Evolutionary conservation across 2,113 vertebrate genomes (phyloP).

Genomic region (Clarias magur): DNA sequence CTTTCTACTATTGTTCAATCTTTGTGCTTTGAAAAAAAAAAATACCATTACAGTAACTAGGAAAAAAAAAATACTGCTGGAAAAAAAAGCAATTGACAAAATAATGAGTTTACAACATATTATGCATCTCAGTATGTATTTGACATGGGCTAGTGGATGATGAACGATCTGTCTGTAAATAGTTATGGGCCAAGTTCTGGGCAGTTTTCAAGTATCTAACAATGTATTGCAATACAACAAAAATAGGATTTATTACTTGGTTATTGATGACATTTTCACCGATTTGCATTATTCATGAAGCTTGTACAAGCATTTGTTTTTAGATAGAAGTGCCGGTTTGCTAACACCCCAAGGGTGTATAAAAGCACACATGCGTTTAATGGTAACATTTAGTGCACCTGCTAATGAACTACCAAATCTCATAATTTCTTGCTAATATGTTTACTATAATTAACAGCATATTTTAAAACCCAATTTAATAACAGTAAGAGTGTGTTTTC

Average conservation of each 20-base stretch:
- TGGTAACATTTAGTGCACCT: not conserved
- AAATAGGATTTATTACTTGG: not conserved
- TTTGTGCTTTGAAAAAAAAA: not conserved
- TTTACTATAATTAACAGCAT: not conserved
- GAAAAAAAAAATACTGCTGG: not conserved
- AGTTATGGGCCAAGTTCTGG: not conserved
- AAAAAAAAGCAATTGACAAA: not conserved
- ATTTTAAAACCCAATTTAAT: not conserved
- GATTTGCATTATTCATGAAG: not conserved
- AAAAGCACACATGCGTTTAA: not conserved
- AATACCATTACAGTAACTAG: not conserved
- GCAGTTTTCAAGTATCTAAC: not conserved
- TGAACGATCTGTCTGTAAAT: not conserved
- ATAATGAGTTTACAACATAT: not conserved
- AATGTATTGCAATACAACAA: not conserved
- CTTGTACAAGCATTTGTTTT: not conserved
- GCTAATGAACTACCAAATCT: constrained; percentile 1
- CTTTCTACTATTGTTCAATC: not conserved
- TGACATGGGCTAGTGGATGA: not conserved
- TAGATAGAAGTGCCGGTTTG: not conserved
- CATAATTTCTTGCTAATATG: not conserved
- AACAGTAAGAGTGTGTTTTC: not conserved
- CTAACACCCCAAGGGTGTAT: not conserved
- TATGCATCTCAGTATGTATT: not conserved
- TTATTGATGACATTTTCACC: not conserved